Evolutionary conservation across 1,140 invertebrate genomes (phyloP).

Genomic region (Penaeus chinensis): DNA sequence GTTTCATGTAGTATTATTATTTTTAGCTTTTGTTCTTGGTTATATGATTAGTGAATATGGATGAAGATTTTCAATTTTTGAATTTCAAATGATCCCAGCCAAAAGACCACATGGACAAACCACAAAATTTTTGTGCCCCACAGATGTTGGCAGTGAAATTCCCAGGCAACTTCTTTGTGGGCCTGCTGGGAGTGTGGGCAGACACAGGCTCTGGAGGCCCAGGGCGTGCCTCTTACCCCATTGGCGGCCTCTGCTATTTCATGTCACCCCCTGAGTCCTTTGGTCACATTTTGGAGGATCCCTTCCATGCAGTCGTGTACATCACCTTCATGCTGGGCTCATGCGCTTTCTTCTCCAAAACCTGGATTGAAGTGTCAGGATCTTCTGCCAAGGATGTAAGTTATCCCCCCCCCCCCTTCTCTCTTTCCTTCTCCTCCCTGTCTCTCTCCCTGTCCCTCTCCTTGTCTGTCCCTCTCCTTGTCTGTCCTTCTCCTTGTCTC

Average conservation of each 20-base stretch:
- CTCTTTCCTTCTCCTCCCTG: too few species aligned
- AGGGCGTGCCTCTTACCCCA: conserved; percentile 89
- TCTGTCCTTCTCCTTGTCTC: too few species aligned
- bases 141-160: conserved; percentile 99
- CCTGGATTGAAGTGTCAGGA: conserved; percentile 99
- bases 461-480: too few species aligned
- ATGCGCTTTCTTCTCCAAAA: conserved; percentile 99
- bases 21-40: not conserved
- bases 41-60: too few species aligned
- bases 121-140: conserved; percentile 50
- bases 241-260: conserved; percentile 98
- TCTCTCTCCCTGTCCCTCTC: too few species aligned
- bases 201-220: conserved; percentile 97
- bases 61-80: too few species aligned
- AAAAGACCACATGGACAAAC: too few species aligned
- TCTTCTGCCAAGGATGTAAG: conserved; percentile 99
- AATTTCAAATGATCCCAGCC: too few species aligned
- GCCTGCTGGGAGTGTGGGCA: conserved; percentile 98
- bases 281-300: conserved; percentile 94
- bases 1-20: not conserved
- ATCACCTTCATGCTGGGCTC: conserved; percentile 99
- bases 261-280: conserved; percentile 98
- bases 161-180: conserved; percentile 96
- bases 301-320: conserved; percentile 96
- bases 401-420: not conserved